Evolutionary conservation across 2,113 vertebrate genomes (phyloP), one percentile per base, ranked within the genome.

Genomic region (Danionella cerebrum): DNA sequence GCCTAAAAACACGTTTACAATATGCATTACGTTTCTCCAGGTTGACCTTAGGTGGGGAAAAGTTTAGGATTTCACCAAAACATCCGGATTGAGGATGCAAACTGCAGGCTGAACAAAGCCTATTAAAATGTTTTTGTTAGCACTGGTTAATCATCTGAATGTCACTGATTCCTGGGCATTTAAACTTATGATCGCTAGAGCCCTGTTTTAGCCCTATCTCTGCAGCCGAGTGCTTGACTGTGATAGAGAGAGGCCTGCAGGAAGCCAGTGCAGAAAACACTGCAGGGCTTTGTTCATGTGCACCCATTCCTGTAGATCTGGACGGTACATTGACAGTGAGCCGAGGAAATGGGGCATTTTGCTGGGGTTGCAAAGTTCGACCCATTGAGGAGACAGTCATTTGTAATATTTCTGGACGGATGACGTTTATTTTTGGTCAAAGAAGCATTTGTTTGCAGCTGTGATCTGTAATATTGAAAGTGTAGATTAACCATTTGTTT

Each of bases 211-310:
- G 52, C 53, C 27, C 36, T 9, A n/a, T 60, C 44, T 39, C 58
- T 35, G 60, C 48, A 58, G 12, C 48, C 58, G 53, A 55, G n/a
- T 59, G 52, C 45, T 22, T 24, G 8, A 22, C 65, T 19, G 42
- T 35, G 68, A 70, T 35, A 71, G 29, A 48, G 22, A 64, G 31
- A 41, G 21, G 19, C 52, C 53, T 54, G 62, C 38, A 33, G 66
- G 24, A 36, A 52, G 48, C 13, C 60, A 52, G 14, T 4, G 8
- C 41, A 35, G 71, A 79, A 53, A 22, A 79, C 74, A 79, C 69
- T 57, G 62, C 53, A 41, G 65, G 12, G 36, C 77, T 74, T 79
- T 79, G 77, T 79, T 76, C 47, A 29, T 12, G 39, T 44, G 19
- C 42, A 66, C 10, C 6, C 19, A 57, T 53, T 48, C 65, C 27